phyloP scores from a whole-genome alignment of 1,140 invertebrate species.

The Belonocnema kinseyi region DNA sequence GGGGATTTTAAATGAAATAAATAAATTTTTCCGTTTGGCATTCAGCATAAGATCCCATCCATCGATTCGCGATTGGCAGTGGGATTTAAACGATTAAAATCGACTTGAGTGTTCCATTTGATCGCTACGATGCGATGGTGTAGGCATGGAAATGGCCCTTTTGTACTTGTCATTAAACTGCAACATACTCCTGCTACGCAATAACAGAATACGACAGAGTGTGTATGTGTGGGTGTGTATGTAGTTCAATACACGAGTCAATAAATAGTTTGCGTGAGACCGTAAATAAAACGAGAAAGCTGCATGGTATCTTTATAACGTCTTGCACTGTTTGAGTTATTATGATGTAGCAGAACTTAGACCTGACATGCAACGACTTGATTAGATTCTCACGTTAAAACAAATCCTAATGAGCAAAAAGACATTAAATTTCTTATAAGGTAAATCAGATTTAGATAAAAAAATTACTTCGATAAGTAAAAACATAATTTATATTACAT shows the following conservation, averaged over 20 bases:
- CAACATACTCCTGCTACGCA: neutral
- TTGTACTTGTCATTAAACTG: neutral
- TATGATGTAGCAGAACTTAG: neutral
- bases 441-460: no score
- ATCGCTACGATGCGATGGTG: neutral
- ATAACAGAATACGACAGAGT: neutral
- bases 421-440: no score
- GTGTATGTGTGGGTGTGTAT: neutral
- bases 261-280: neutral
- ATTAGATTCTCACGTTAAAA: no score
- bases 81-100: neutral
- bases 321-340: neutral
- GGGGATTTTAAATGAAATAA: no score
- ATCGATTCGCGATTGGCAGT: no score
- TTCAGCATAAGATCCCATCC: no score
- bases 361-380: neutral
- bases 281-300: slow-evolving; percentile 12
- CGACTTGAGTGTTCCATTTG: neutral
- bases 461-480: no score
- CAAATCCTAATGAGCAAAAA: no score
- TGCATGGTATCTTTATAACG: neutral
- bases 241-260: neutral
- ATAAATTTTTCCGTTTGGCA: no score
- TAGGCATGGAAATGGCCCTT: neutral
- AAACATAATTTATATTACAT: no score